Evolutionary conservation across 2,888 invertebrate genomes (phyloP).

Genomic region (Penaeus monodon): DNA sequence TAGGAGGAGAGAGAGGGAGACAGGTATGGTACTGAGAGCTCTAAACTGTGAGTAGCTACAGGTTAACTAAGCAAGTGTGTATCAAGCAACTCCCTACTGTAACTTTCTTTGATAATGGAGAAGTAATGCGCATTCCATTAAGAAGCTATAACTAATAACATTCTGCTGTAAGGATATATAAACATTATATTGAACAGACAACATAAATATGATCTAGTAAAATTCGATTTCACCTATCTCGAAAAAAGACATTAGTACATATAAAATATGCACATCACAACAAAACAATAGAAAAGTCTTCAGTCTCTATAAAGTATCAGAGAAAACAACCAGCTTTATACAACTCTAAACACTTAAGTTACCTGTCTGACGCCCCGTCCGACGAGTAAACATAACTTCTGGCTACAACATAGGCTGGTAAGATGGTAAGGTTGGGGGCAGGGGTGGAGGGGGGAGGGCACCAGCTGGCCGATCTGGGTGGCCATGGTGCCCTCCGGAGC

Average conservation of each 20-base stretch:
- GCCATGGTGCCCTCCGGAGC: conserved; percentile 1
- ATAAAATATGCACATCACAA: conserved; percentile 56
- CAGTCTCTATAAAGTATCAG: conserved; percentile 44
- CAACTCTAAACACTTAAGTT: conserved; percentile 45
- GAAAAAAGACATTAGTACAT: conserved; percentile 51
- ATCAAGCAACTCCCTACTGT: conserved; percentile 49
- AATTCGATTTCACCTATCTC: conserved; percentile 50
- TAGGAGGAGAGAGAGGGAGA: conserved; percentile 5
- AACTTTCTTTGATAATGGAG: conserved; percentile 45
- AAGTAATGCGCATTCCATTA: conserved; percentile 48
- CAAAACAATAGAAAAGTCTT: conserved; percentile 55
- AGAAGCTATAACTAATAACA: conserved; percentile 52
- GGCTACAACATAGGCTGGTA: conserved; percentile 33
- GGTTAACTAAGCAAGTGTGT: conserved; percentile 51
- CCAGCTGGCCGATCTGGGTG: not conserved
- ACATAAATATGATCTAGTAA: conserved; percentile 56
- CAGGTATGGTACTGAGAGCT: conserved; percentile 29
- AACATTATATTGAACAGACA: conserved; percentile 57
- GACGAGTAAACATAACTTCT: conserved; percentile 39
- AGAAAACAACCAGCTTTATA: conserved; percentile 55
- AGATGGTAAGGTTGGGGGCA: conserved; percentile 20
- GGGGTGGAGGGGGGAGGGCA: not conserved
- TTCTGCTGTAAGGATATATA: conserved; percentile 52
- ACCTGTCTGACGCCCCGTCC: conserved; percentile 36
- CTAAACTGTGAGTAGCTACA: conserved; percentile 43